Evolutionary conservation across 2,797 vertebrate genomes (phyloP).

Genomic region (Alosa sapidissima): DNA sequence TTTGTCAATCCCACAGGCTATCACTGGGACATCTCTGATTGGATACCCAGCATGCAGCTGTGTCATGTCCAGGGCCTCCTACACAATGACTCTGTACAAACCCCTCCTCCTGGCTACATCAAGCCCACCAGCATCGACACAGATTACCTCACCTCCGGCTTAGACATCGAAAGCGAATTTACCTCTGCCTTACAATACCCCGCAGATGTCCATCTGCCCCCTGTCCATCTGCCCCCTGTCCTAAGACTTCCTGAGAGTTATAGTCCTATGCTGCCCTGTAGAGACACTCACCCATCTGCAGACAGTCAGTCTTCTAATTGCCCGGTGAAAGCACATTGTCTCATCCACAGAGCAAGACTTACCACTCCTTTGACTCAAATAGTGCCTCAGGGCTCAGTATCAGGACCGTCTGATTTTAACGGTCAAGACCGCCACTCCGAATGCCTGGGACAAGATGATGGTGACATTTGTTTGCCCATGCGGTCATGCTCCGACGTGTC

Average conservation of each 20-base stretch:
- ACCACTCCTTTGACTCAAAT: constrained; percentile 66
- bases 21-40: constrained; percentile 88
- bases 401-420: constrained; percentile 24
- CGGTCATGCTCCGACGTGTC: constrained; percentile 80
- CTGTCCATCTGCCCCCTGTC: constrained; percentile 72
- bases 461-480: constrained; percentile 75
- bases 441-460: constrained; percentile 60
- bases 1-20: constrained; percentile 67
- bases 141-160: constrained; percentile 80
- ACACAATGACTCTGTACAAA: constrained; percentile 77
- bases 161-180: constrained; percentile 82
- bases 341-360: constrained; percentile 17
- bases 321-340: constrained; percentile 17
- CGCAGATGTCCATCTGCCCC: constrained; percentile 74
- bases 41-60: constrained; percentile 81
- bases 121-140: constrained; percentile 76
- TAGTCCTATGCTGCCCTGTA: constrained; percentile 57
- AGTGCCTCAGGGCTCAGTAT: constrained; percentile 29
- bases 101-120: constrained; percentile 72
- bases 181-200: constrained; percentile 78
- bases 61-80: constrained; percentile 82
- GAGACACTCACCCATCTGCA: constrained; percentile 72
- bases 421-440: constrained; percentile 23
- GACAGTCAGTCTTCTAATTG: constrained; percentile 52
- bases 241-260: constrained; percentile 53